phyloP scores from a whole-genome alignment of 2,888 invertebrate genomes.

The Cosmia trapezina region DNA sequence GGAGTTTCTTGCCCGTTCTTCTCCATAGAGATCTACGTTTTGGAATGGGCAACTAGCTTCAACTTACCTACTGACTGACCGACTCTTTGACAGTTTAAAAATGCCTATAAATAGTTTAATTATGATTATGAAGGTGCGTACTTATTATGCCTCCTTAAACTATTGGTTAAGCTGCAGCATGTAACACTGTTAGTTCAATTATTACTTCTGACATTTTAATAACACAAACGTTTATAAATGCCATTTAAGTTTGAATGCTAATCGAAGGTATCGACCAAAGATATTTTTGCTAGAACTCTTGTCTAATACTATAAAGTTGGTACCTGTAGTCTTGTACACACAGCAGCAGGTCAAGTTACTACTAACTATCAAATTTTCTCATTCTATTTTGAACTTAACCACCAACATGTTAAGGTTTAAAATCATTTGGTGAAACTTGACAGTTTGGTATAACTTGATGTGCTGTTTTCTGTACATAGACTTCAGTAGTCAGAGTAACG shows the following conservation, averaged over 20 bases:
- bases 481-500: background rate
- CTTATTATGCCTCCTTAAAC: background rate
- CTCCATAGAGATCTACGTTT: too few relatives aligned
- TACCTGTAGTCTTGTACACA: background rate
- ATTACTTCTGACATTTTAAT: slow-evolving; percentile 48
- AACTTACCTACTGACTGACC: too few relatives aligned
- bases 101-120: background rate
- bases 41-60: too few relatives aligned
- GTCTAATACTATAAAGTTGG: background rate
- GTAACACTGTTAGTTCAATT: slow-evolving; percentile 21
- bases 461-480: too few relatives aligned
- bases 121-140: background rate
- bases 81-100: background rate
- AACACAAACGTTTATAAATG: slow-evolving; percentile 33
- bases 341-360: too few relatives aligned
- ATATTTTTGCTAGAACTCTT: slow-evolving; percentile 6
- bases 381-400: too few relatives aligned
- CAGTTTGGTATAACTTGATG: too few relatives aligned
- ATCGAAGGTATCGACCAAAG: slow-evolving; percentile 13
- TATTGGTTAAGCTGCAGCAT: slow-evolving; percentile 12
- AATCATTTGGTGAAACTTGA: too few relatives aligned
- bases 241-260: slow-evolving; percentile 43
- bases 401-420: too few relatives aligned
- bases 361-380: too few relatives aligned
- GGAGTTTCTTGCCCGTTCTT: too few relatives aligned